Base-by-base conservation (phyloP, 1,140 invertebrate genomes). In the Olivierus martensii region DNA sequence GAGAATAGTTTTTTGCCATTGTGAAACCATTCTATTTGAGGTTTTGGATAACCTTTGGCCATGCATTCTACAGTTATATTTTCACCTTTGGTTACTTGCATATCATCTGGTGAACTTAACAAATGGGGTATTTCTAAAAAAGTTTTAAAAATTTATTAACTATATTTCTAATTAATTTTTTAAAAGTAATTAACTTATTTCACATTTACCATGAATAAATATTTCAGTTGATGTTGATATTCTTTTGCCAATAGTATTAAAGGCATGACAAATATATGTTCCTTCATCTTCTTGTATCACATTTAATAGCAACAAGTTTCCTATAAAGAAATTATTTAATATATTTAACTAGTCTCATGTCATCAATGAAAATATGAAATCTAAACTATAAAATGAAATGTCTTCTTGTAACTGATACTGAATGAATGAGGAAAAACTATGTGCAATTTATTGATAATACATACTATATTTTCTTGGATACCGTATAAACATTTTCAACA, bases 21-120 rank as follows among this genome's bases (percentile, higher is more conserved):
- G 10, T 90, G 76, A 22, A 90, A 67, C 89, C 89, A 94, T 47
- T 79, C 76, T 7, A 90, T 71, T 1, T 68, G 69, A 0, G 87
- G 87, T 42, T 75, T 66, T 0, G 87, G 84, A 43, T 78, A 71
- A 0, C 86, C 87, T 2, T 69, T 71, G 0, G 80, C 78, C 1
- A 62, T 66, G 62, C 84, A 88, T 2, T 74, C 72, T 1, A 87
- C 61, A n/a, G 77, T 73, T 1, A 83, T 60, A 46, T 76, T 67
- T 4, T 77, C 77, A 2, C 79, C 79, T 62, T 83, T 81, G 42
- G 77, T 76, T 3, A 80, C 77, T 0, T 75, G 72, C 1, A 74
- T 72, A 11, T 72, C 69, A 15, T 71, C 72, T 0, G 79, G 77
- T 1, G 73, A 69, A 42, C 72, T 73, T 1, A 73, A 61, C 1